Conservation (phyloP, 2,113 vertebrate species). For the Australoheros scitulus region DNA sequence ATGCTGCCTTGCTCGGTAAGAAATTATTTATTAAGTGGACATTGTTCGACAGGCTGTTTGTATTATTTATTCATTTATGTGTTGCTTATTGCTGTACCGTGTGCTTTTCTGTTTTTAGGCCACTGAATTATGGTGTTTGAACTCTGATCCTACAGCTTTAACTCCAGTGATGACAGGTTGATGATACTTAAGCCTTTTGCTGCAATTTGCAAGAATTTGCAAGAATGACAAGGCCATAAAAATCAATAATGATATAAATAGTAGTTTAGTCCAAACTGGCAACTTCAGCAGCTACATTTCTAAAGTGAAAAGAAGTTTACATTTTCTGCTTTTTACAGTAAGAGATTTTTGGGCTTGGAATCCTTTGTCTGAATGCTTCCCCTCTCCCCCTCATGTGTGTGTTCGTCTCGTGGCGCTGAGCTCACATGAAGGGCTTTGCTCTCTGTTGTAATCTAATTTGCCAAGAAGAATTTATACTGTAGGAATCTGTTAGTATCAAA, state of each 20-base stretch:
- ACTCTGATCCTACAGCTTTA: not conserved
- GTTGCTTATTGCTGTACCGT: conserved; percentile 12
- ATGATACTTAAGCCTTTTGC: conserved; percentile 61
- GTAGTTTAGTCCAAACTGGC: conserved; percentile 62
- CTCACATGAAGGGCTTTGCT: conserved; percentile 62
- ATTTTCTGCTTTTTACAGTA: conserved; percentile 76
- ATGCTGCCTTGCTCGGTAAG: not conserved
- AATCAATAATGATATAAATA: conserved; percentile 17
- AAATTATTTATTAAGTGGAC: not conserved
- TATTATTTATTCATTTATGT: conserved; percentile 20
- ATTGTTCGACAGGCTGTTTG: not conserved
- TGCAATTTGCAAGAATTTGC: conserved; percentile 57
- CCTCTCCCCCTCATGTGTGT: conserved; percentile 53
- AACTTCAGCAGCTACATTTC: conserved; percentile 74
- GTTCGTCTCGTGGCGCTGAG: conserved; percentile 51
- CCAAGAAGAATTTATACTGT: conserved; percentile 37
- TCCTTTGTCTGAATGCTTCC: conserved; percentile 57
- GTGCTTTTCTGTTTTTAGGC: not conserved
- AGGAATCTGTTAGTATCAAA: conserved; percentile 24
- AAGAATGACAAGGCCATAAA: conserved; percentile 70
- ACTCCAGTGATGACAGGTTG: not conserved
- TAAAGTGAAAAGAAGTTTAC: conserved; percentile 74
- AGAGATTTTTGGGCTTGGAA: conserved; percentile 56
- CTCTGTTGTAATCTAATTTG: conserved; percentile 35
- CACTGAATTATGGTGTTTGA: not conserved